Percentiles rank a stretch among this genome's conserved stretches.
These are phyloP conservation scores for Nysson spinosus DNA, from an alignment of 2,888 invertebrate genomes.

Conservation along the genomic window DNA sequence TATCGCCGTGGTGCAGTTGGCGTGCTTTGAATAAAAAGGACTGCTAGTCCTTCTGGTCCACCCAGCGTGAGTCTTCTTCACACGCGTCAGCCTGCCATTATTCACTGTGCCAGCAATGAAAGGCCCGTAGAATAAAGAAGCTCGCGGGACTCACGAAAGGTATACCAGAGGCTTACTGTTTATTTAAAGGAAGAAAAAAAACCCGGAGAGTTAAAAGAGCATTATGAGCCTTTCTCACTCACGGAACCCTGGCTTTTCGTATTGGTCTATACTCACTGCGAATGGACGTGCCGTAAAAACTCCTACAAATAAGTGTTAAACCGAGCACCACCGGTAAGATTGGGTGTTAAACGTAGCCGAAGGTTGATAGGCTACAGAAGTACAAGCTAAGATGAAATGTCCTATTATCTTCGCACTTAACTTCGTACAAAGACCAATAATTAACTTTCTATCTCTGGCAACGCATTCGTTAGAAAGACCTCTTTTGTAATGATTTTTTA, in stretches of 20 bases:
- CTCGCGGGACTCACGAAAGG: slow-evolving; percentile 41
- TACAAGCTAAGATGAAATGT: background rate
- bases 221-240: slow-evolving; percentile 37
- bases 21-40: slow-evolving; percentile 31
- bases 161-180: slow-evolving; percentile 47
- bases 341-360: slow-evolving; percentile 22
- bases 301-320: slow-evolving; percentile 56
- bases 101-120: slow-evolving; percentile 41
- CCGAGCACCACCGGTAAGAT: slow-evolving; percentile 4
- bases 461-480: too few relatives aligned
- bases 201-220: slow-evolving; percentile 29
- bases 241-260: slow-evolving; percentile 7
- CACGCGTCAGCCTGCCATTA: slow-evolving; percentile 42
- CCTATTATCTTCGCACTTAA: background rate
- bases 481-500: too few relatives aligned
- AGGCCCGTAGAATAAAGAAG: slow-evolving; percentile 48
- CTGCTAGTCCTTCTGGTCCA: slow-evolving; percentile 23
- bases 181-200: slow-evolving; percentile 39
- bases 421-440: background rate
- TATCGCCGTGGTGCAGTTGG: slow-evolving; percentile 40
- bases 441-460: too few relatives aligned
- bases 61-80: slow-evolving; percentile 51
- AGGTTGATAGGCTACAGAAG: background rate
- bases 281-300: slow-evolving; percentile 48
- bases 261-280: slow-evolving; percentile 35